phyloP scores from a whole-genome alignment of 2,888 invertebrate species.

The Tanytarsus gracilentus region DNA sequence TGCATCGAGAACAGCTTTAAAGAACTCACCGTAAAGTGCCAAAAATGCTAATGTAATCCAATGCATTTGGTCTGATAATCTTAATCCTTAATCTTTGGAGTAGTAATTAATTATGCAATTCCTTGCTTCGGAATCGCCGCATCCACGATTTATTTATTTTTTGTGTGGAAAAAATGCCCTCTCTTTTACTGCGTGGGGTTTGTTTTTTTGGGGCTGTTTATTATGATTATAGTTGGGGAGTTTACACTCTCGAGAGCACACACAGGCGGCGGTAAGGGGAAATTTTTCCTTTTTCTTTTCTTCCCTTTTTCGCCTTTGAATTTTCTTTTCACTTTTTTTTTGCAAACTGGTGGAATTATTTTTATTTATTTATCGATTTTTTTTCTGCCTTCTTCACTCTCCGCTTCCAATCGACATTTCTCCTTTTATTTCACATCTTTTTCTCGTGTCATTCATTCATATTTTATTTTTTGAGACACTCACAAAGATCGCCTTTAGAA shows the following conservation, averaged over 20 bases:
- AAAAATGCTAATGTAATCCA: slow-evolving; percentile 25
- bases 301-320: slow-evolving; percentile 13
- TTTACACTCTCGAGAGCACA: slow-evolving; percentile 10
- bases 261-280: not conserved
- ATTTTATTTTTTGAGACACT: not conserved
- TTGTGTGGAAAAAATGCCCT: no score
- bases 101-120: not conserved
- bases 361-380: slow-evolving; percentile 29
- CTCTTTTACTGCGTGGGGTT: no score
- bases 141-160: no score
- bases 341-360: slow-evolving; percentile 28
- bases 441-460: slow-evolving; percentile 4
- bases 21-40: slow-evolving; percentile 22
- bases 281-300: slow-evolving; percentile 4
- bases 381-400: slow-evolving; percentile 17
- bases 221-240: no score
- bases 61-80: slow-evolving; percentile 24
- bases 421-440: not conserved
- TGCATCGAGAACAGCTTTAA: not conserved
- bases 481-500: no score
- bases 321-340: slow-evolving; percentile 13
- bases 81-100: slow-evolving; percentile 27
- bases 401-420: slow-evolving; percentile 25
- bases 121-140: not conserved
- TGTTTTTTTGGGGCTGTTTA: no score